Conservation (phyloP, 2,113 vertebrate species). For the Bubalus kerabau region DNA sequence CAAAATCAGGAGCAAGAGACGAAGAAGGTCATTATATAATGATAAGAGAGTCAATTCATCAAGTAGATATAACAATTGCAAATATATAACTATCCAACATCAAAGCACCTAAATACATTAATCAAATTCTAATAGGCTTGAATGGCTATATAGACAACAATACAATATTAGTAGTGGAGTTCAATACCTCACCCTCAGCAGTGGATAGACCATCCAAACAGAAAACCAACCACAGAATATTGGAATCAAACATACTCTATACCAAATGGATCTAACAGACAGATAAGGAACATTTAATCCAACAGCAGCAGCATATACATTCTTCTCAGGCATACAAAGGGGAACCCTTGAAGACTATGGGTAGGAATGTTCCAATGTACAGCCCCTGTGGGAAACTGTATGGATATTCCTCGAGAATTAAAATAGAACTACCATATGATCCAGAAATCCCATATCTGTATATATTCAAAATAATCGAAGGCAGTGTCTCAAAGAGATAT, state of each 20-base stretch:
- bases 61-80: background rate
- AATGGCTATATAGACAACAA: background rate
- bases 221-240: background rate
- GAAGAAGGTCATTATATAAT: background rate
- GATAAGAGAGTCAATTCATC: background rate
- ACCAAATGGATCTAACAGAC: background rate
- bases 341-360: background rate
- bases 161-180: too few relatives aligned
- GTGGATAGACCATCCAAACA: background rate
- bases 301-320: background rate
- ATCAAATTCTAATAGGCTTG: background rate
- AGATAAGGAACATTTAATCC: background rate
- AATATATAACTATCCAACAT: background rate
- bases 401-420: background rate
- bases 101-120: background rate
- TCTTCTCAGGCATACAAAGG: background rate
- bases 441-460: background rate
- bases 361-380: background rate
- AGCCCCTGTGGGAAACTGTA: background rate
- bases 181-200: background rate
- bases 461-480: background rate
- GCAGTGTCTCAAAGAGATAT: background rate
- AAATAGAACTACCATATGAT: background rate
- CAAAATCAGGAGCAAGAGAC: background rate
- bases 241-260: background rate